These are phyloP conservation scores for Andrena praecox DNA, from an alignment of 2,888 invertebrate species.

Conservation along the genomic window DNA sequence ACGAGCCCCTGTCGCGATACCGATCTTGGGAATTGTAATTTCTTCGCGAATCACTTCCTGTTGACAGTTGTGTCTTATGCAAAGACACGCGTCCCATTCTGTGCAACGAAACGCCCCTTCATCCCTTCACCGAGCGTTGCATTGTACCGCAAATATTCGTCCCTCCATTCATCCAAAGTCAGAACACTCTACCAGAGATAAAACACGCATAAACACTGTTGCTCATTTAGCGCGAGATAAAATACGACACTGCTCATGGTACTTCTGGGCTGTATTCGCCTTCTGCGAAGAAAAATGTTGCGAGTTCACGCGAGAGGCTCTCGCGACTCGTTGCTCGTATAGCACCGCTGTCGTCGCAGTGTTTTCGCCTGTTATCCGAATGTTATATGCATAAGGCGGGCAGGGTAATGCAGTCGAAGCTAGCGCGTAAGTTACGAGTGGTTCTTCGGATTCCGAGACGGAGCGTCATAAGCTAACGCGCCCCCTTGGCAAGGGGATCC, in stretches of 20 bases:
- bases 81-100: no score
- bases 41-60: background rate
- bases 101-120: background rate
- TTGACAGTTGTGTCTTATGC: no score
- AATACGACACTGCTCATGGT: background rate
- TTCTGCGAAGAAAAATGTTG: background rate
- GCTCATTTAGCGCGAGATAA: background rate
- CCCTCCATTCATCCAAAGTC: background rate
- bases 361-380: conserved; percentile 50
- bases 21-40: conserved; percentile 24
- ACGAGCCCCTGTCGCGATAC: background rate
- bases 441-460: conserved; percentile 43
- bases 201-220: background rate
- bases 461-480: conserved; percentile 44
- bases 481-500: conserved; percentile 32
- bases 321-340: conserved; percentile 33
- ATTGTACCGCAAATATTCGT: background rate
- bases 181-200: background rate
- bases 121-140: background rate
- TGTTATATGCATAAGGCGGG: conserved; percentile 33
- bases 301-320: conserved; percentile 20
- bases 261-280: background rate
- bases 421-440: conserved; percentile 60
- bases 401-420: conserved; percentile 48
- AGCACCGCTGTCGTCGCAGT: conserved; percentile 47